Evolutionary conservation across 2,888 invertebrate genomes (phyloP), one percentile per base, ranked within the genome.

Genomic region (Dasypolia templi): DNA sequence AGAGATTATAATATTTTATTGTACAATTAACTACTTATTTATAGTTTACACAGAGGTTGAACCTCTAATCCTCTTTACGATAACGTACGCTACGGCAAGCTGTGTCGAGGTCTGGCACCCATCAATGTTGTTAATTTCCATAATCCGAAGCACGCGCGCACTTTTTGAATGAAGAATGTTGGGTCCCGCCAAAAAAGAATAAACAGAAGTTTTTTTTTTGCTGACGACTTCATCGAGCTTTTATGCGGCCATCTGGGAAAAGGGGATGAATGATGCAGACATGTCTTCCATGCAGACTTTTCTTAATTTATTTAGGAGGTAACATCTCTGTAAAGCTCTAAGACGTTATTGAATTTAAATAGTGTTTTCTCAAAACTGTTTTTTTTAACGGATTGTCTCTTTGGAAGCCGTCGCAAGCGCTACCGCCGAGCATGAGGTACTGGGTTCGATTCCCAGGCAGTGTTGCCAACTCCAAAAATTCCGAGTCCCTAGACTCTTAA

Each of bases 111-210:
- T 68, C 56, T 62, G 19, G 9, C 53, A 56, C 26, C 44, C 56
- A 62, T 69, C 75, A 81, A 78, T 69, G 64, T 35, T 49, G 32
- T 71, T 49, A 12, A 63, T 71, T 84, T 87, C 79, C 81, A 63
- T 64, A 74, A 56, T 56, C 42, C 17, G 56, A 56, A 66, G 66
- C 77, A 85, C 79, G 81, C 82, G 81, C 74, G 46, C 62, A 44
- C 56, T 55, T 73, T 71, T 73, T 66, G 46, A 75, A 81, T 64
- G 11, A 74, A 14, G 82, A 79, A 79, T 64, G 51, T 29, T 39
- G 46, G 44, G 58, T 53, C 51, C 49, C 51, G 67, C 71, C 42
- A 61, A 73, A 75, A 67, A 71, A 72, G 26, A 12, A 49, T 58
- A 49, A 76, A 62, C 46, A n/a, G 17, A n/a, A 12, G 26, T 2